phyloP scores from a whole-genome alignment of 2,113 vertebrate genomes.

The Eurystomus gularis region DNA sequence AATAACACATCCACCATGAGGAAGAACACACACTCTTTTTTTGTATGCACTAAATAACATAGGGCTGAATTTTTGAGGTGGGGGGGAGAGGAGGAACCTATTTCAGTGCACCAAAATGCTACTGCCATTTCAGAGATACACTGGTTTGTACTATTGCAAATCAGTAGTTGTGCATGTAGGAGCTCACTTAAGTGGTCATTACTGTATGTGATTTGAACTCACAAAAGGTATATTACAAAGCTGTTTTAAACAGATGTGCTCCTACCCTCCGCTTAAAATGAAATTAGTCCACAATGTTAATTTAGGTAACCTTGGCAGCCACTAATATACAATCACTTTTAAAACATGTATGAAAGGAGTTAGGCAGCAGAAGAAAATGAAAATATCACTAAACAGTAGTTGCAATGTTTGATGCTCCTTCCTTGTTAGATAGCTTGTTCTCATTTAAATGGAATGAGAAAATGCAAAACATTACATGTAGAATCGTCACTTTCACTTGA shows the following conservation, averaged over 20 bases:
- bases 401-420: neutral
- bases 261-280: neutral
- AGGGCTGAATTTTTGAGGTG: neutral
- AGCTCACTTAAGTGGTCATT: neutral
- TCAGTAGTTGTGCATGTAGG: neutral
- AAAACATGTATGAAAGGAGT: neutral
- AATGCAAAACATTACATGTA: neutral
- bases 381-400: neutral
- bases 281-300: neutral
- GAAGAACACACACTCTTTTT: neutral
- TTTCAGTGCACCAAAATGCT: neutral
- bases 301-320: neutral
- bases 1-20: neutral
- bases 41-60: neutral
- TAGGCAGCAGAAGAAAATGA: neutral
- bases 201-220: neutral
- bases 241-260: neutral
- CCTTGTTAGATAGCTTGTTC: neutral
- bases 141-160: neutral
- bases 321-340: neutral
- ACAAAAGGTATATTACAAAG: neutral
- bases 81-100: neutral
- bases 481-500: neutral
- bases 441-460: neutral
- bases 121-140: neutral